Base-by-base conservation (phyloP, 2,888 invertebrate genomes). In the Sinotaia quadrata region DNA sequence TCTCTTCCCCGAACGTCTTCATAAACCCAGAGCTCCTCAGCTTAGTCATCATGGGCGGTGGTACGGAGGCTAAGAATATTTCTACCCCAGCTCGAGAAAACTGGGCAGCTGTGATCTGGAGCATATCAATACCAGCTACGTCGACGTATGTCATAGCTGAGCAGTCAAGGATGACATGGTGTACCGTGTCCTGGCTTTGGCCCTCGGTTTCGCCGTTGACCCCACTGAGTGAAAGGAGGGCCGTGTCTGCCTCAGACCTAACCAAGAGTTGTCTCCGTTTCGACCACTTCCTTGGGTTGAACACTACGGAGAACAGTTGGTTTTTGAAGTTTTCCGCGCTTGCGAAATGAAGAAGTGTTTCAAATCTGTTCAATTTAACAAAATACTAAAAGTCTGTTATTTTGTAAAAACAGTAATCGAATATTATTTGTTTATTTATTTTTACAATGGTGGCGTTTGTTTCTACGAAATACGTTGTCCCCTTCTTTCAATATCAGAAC, bases 101-200 rank as follows among this genome's bases (percentile, higher is more conserved):
- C 33, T 83, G 80, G n/a, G 65, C 71, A n/a, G 75, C 70, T 8
- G 81, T 72, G 52, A 75, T 69, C 68, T 79, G 78, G n/a, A 85
- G 71, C 60, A 79, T 76, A 34, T 78, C 79, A 7, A 84, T 58
- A 0, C 85, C 84, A 27, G 78, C 78, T 1, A 82, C 69, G 63
- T 85, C 85, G 24, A 84, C 77, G 70, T 84, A 85, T 36, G 80
- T 78, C 33, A 85, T 78, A 7, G 78, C 69, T 15, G 80, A 78
- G 63, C 83, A 84, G 69, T 85, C 85, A 18, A 85, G 58, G 29
- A 84, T 75, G 44, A 84, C 67, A 36, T 34, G 49, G 8, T n/a
- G 33, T 27, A 61, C 4, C 21, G n/a, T 7, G 3, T n/a, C 27
- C 34, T 7, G 51, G 34, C 18, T 34, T n/a, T n/a, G n/a, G n/a